Percentiles rank a stretch among this genome's conserved stretches.
These are phyloP conservation scores for Micrastur ruficollis DNA, from an alignment of 2,797 vertebrate species.

Conservation along the genomic window DNA sequence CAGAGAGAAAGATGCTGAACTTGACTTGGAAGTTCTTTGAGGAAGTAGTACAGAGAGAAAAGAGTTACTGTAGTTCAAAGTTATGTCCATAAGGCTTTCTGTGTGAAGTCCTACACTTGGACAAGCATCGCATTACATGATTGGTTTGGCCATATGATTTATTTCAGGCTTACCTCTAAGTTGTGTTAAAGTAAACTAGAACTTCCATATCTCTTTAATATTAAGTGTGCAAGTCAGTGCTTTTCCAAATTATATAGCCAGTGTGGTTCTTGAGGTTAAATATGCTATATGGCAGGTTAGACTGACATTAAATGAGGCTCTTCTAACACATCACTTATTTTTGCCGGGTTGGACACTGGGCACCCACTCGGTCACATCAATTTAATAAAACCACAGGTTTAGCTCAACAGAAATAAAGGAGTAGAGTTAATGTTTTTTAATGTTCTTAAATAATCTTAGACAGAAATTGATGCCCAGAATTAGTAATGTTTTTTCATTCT, in stretches of 20 bases:
- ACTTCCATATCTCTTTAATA: not conserved
- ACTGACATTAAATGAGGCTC: not conserved
- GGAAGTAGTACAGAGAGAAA: not conserved
- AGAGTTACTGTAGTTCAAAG: not conserved
- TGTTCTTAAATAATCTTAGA: not conserved
- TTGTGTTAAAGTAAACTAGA: not conserved
- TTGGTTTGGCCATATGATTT: not conserved
- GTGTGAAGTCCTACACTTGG: not conserved
- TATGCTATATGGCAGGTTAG: not conserved
- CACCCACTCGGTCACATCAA: not conserved
- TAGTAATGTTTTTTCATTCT: not conserved
- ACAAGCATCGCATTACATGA: not conserved
- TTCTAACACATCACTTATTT: not conserved
- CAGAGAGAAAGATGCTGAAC: not conserved
- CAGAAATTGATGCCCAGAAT: not conserved
- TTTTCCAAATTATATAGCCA: not conserved
- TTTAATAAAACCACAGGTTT: not conserved
- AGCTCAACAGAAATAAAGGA: not conserved
- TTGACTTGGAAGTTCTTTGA: not conserved
- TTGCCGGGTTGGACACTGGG: not conserved
- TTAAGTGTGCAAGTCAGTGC: not conserved
- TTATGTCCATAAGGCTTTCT: not conserved
- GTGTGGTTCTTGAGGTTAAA: not conserved
- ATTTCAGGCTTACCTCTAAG: not conserved
- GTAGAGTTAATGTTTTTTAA: not conserved